Evolutionary conservation across 2,888 invertebrate species (phyloP).

Genomic region (Lasioglossum calceatum): DNA sequence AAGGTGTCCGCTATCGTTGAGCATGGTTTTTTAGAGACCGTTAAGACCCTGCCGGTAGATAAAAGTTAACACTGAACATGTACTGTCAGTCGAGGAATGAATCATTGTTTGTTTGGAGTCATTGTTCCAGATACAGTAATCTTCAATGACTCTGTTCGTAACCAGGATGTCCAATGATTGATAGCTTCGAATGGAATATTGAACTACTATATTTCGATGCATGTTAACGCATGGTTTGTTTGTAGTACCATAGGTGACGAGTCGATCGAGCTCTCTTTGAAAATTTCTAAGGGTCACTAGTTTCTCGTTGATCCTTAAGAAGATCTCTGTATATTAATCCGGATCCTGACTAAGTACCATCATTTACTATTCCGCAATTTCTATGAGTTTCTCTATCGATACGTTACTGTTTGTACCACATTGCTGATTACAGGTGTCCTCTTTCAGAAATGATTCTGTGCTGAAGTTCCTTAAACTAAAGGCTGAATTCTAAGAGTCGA

Average conservation of each 20-base stretch:
- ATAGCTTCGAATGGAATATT: background rate
- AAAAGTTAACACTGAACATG: background rate
- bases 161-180: background rate
- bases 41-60: background rate
- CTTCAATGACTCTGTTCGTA: background rate
- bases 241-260: background rate
- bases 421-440: background rate
- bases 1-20: background rate
- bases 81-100: background rate
- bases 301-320: background rate
- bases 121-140: constrained; percentile 3
- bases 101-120: constrained; percentile 7
- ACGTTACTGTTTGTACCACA: background rate
- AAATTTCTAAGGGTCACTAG: background rate
- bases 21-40: background rate
- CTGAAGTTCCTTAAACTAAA: background rate
- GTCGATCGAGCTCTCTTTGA: background rate
- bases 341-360: background rate
- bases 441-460: background rate
- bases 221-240: background rate
- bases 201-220: background rate
- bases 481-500: background rate
- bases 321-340: background rate
- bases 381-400: background rate
- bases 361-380: background rate